Percentiles rank a stretch among this genome's conserved stretches.
Evolutionary conservation across 2,888 invertebrate genomes (phyloP).

Genomic region (Theodoxus fluviatilis): DNA sequence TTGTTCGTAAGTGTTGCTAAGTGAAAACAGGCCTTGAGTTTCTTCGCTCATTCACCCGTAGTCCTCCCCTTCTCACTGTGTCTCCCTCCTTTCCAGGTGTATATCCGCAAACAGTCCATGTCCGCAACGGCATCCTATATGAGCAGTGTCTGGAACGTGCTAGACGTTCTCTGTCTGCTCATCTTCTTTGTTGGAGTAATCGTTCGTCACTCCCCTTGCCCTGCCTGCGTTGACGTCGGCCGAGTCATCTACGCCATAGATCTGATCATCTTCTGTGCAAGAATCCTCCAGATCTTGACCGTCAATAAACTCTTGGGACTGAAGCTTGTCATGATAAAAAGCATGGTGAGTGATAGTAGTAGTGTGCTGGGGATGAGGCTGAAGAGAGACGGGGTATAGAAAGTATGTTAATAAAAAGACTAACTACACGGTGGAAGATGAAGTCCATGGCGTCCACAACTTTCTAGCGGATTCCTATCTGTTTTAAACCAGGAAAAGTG

Average conservation of each 20-base stretch:
- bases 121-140: conserved; percentile 58
- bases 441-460: no score
- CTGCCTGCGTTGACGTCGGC: conserved; percentile 53
- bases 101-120: conserved; percentile 37
- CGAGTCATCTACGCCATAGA: conserved; percentile 63
- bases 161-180: conserved; percentile 57
- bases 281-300: conserved; percentile 63
- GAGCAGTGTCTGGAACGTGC: conserved; percentile 62
- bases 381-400: no score
- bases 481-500: no score
- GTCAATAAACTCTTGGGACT: conserved; percentile 63
- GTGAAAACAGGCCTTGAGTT: no score
- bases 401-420: no score
- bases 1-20: no score
- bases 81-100: conserved; percentile 36
- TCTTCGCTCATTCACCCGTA: no score
- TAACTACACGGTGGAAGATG: no score
- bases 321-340: conserved; percentile 64
- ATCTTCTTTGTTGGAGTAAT: conserved; percentile 57
- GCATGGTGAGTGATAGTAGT: conserved; percentile 64
- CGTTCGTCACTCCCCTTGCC: conserved; percentile 49
- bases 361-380: no score
- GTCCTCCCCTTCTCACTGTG: no score
- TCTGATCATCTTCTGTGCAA: conserved; percentile 61
- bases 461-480: no score